Percentiles rank a stretch among this genome's conserved stretches.
These are phyloP conservation scores for Pithys albifrons DNA, from an alignment of 2,113 vertebrate species.

Conservation along the genomic window DNA sequence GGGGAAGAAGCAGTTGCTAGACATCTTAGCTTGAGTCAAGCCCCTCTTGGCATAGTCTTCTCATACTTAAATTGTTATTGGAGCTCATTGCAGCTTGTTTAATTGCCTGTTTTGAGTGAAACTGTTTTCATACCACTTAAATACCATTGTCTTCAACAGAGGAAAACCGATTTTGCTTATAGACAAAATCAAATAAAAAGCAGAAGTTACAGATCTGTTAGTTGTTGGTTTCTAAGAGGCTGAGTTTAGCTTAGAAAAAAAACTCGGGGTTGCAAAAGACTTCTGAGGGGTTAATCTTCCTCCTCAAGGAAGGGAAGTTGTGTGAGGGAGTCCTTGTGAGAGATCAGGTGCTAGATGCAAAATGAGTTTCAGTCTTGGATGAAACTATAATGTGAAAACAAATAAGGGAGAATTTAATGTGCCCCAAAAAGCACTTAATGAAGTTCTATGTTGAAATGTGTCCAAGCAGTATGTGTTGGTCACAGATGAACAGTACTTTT, in stretches of 20 bases:
- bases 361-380: not conserved
- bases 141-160: not conserved
- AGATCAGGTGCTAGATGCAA: not conserved
- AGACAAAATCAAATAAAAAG: not conserved
- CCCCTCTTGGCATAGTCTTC: not conserved
- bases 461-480: not conserved
- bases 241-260: not conserved
- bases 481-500: not conserved
- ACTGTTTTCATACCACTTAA: not conserved
- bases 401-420: not conserved
- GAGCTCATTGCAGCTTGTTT: slow-evolving; percentile 28
- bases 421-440: not conserved
- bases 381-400: not conserved
- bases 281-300: not conserved
- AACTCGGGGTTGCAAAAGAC: not conserved
- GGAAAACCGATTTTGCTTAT: not conserved
- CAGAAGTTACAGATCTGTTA: not conserved
- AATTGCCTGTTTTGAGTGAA: slow-evolving; percentile 18
- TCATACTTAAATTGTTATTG: slow-evolving; percentile 20
- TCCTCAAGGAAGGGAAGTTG: not conserved
- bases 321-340: not conserved
- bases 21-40: not conserved
- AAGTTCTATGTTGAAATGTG: not conserved
- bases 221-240: not conserved
- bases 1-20: not conserved